Evolutionary conservation across 2,888 invertebrate species (phyloP), one percentile per base, ranked within the genome.

Genomic region (Apamea anceps): DNA sequence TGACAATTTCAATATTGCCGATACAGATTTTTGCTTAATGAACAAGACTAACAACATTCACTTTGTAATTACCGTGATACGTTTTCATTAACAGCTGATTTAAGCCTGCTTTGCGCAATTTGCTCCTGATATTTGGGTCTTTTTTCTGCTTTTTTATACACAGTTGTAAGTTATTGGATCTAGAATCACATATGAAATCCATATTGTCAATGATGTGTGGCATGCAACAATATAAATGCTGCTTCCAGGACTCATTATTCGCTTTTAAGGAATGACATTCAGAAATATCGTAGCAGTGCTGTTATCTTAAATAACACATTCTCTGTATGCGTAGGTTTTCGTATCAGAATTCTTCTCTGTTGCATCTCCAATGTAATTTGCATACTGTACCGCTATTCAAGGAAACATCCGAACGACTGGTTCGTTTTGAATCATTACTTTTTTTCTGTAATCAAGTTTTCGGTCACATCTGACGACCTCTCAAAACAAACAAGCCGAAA

Each of bases 341-440:
- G 87, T 90, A 89, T 91, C 91, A 89, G 88, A 92, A 86, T 92
- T 92, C 91, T 88, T 89, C 86, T 90, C 92, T 92, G 92, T 92
- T 92, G 93, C 93, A 93, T 93, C 93, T 93, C 88, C 88, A 88
- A 88, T 88, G 90, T 91, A 91, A 95, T 96, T 96, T 95, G 93
- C 94, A 96, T 96, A 95, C 91, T 92, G 92, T 95, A 95, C 96
- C 96, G 96, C 95, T 96, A 96, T 94, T 92, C 94, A 93, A 92
- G 94, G 92, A 93, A 94, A 91, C 90, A 92, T 90, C 89, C 81
- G 89, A 87, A 90, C 90, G 93, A 92, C 94, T 91, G 92, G 94
- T 93, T 92, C 90, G 87, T 92, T 90, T 91, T 92, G 94, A 94
- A 95, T 95, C 93, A 94, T 95, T 94, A 93, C 90, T 90, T 94